These are phyloP conservation scores for Apis cerana DNA, from an alignment of 1,140 invertebrate species.

Conservation along the genomic window DNA sequence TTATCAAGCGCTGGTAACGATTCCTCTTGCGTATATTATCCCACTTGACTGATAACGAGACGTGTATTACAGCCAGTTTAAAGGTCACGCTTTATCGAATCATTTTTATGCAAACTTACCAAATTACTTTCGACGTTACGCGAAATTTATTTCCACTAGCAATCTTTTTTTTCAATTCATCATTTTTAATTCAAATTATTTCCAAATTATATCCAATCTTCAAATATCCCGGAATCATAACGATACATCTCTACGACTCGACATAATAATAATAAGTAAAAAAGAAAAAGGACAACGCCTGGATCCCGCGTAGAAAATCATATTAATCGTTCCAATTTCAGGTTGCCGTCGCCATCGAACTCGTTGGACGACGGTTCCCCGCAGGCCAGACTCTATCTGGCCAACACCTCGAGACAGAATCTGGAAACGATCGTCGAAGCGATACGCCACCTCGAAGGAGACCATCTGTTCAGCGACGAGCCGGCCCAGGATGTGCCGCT, in stretches of 20 bases:
- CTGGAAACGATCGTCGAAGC: conserved; percentile 99
- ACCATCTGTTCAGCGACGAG: conserved; percentile 92
- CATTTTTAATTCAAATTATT: too few species aligned
- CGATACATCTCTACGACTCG: too few species aligned
- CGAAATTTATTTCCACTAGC: too few species aligned
- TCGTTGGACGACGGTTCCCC: conserved; percentile 81
- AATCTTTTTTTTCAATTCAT: too few species aligned
- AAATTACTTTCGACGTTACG: background rate
- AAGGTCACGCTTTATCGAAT: background rate
- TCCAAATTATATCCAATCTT: too few species aligned
- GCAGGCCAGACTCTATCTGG: conserved; percentile 85
- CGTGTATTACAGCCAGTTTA: too few species aligned
- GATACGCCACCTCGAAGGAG: conserved; percentile 97
- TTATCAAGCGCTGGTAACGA: background rate
- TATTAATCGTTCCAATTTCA: conserved; percentile 52
- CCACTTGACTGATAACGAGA: background rate
- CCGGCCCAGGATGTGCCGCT: conserved; percentile 86
- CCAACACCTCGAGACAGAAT: conserved; percentile 94
- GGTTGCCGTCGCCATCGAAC: conserved; percentile 83
- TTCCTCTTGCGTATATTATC: background rate
- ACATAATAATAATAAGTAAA: too few species aligned
- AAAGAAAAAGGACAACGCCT: too few species aligned
- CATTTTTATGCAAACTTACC: background rate
- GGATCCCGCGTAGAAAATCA: background rate
- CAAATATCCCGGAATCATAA: too few species aligned